Evolutionary conservation across 53 echinoderm and acorn worm species (phyloP).

Genomic region (Antedon mediterranea): DNA sequence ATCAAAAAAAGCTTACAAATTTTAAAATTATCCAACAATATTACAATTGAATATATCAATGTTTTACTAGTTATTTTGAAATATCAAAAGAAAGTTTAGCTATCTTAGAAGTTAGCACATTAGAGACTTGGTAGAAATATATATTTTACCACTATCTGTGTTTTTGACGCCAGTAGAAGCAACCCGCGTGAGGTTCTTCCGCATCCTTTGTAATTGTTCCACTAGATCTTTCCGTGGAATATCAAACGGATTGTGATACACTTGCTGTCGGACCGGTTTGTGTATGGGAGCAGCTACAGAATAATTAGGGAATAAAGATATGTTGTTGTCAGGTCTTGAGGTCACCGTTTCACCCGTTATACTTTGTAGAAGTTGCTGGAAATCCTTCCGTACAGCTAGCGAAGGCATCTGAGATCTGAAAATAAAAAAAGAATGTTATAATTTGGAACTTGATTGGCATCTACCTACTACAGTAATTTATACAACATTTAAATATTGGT

Average conservation of each 20-base stretch:
- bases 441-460: too few relatives aligned
- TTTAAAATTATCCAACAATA: too few relatives aligned
- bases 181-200: slow-evolving; percentile 80
- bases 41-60: too few relatives aligned
- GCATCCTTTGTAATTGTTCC: slow-evolving; percentile 89
- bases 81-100: too few relatives aligned
- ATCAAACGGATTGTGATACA: slow-evolving; percentile 90
- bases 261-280: slow-evolving; percentile 63
- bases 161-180: slow-evolving; percentile 59
- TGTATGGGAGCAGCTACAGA: slow-evolving; percentile 40
- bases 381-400: slow-evolving; percentile 71
- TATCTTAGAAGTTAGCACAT: too few relatives aligned
- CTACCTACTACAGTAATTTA: too few relatives aligned
- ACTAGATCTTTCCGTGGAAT: slow-evolving; percentile 80
- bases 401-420: slow-evolving; percentile 87
- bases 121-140: too few relatives aligned
- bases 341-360: slow-evolving; percentile 93
- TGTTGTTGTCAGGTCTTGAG: slow-evolving; percentile 63
- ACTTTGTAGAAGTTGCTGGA: slow-evolving; percentile 81
- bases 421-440: background rate
- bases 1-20: too few relatives aligned
- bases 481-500: too few relatives aligned
- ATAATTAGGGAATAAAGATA: slow-evolving; percentile 75
- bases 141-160: slow-evolving; percentile 75
- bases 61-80: too few relatives aligned